phyloP scores from a whole-genome alignment of 2,113 vertebrate species.

The Apteryx mantelli region DNA sequence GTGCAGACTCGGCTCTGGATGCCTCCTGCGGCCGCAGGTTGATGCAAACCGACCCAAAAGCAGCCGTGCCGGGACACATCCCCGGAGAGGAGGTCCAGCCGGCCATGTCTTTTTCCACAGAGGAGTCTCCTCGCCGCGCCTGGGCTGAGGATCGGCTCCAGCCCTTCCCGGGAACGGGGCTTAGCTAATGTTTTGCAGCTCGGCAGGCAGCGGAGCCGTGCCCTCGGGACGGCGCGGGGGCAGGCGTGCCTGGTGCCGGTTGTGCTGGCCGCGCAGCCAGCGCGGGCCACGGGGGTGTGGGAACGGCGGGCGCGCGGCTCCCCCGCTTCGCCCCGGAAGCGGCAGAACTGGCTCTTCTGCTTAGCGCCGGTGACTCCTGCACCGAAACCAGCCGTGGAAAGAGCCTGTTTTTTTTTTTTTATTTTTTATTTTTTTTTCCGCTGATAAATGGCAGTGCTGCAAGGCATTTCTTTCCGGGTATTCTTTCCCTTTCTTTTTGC shows the following conservation, averaged over 20 bases:
- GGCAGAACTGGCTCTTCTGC: not conserved
- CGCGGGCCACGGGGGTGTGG: not conserved
- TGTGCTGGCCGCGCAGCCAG: rapidly evolving
- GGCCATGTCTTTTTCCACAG: too few species aligned
- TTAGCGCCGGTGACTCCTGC: rapidly evolving
- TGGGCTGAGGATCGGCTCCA: slow-evolving; percentile 35
- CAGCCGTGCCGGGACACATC: too few species aligned
- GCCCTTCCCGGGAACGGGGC: slow-evolving; percentile 13
- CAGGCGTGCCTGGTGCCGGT: not conserved
- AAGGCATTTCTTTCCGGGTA: slow-evolving; percentile 51
- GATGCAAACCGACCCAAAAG: too few species aligned
- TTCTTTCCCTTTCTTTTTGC: slow-evolving; percentile 53
- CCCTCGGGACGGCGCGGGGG: not conserved
- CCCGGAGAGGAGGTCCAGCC: too few species aligned
- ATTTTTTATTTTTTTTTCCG: not conserved
- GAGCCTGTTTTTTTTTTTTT: not conserved
- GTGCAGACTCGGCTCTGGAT: too few species aligned
- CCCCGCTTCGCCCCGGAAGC: not conserved
- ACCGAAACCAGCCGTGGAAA: rapidly evolving
- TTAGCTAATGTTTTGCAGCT: slow-evolving; percentile 12
- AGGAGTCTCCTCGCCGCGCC: not conserved
- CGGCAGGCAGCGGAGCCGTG: not conserved
- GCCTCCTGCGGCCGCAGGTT: too few species aligned
- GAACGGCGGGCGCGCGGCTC: not conserved
- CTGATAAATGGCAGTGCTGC: not conserved